Conservation (phyloP, 2,888 invertebrate species). For the Cheilosia variabilis region DNA sequence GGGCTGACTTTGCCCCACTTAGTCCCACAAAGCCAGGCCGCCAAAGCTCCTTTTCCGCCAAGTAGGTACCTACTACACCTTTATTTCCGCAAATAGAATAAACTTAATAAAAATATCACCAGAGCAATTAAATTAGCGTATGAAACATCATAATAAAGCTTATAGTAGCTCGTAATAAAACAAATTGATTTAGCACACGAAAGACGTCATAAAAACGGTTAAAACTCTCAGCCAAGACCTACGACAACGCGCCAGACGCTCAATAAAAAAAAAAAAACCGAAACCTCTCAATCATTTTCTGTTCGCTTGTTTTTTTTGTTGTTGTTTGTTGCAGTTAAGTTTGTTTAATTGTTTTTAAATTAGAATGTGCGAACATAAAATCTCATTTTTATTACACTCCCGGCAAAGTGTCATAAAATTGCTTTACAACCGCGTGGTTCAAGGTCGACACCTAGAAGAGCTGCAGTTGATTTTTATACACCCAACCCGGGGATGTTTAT, state of each 20-base stretch:
- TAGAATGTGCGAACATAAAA: constrained; percentile 72
- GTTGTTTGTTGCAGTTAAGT: constrained; percentile 40
- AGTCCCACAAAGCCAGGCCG: too few relatives aligned
- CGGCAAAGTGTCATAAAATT: constrained; percentile 69
- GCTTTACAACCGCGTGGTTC: constrained; percentile 69
- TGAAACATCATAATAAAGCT: constrained; percentile 6
- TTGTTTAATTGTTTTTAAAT: constrained; percentile 71
- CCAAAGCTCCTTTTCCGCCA: too few relatives aligned
- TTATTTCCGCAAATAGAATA: too few relatives aligned
- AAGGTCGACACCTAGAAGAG: constrained; percentile 59
- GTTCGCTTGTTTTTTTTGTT: neutral
- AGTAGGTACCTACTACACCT: neutral
- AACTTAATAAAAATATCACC: neutral
- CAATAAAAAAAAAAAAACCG: constrained; percentile 1
- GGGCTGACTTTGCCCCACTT: too few relatives aligned
- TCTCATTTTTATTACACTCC: constrained; percentile 49
- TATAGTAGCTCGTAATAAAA: constrained; percentile 12
- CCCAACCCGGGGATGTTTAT: neutral
- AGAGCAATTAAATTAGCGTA: neutral
- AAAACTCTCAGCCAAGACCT: constrained; percentile 48
- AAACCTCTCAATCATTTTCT: constrained; percentile 28
- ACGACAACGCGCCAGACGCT: constrained; percentile 52
- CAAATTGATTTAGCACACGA: constrained; percentile 17
- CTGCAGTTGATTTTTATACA: constrained; percentile 11
- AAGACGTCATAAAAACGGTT: constrained; percentile 39